Evolutionary conservation across 2,113 vertebrate species (phyloP).

Genomic region (Mobula hypostoma): DNA sequence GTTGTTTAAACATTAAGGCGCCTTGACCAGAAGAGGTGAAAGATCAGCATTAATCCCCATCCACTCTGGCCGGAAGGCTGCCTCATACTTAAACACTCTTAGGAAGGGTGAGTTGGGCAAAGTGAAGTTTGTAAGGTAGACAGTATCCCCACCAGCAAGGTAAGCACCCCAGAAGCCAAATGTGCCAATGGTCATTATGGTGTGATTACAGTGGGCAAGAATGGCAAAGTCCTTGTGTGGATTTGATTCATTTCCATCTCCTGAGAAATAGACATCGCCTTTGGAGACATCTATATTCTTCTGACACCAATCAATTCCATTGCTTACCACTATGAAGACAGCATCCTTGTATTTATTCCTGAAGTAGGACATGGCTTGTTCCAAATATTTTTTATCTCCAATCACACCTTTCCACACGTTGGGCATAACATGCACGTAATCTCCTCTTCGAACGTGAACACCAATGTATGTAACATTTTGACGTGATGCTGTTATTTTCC

Average conservation of each 20-base stretch:
- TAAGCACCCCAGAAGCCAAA: slow-evolving; percentile 55
- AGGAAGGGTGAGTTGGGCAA: slow-evolving; percentile 47
- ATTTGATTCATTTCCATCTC: slow-evolving; percentile 39
- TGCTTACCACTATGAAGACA: slow-evolving; percentile 54
- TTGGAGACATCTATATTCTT: slow-evolving; percentile 46
- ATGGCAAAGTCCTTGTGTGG: slow-evolving; percentile 47
- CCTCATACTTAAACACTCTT: slow-evolving; percentile 46
- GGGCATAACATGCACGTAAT: slow-evolving; percentile 52
- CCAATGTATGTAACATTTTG: slow-evolving; percentile 46
- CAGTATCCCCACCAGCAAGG: slow-evolving; percentile 47
- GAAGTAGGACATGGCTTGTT: slow-evolving; percentile 53
- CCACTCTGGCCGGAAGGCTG: slow-evolving; percentile 48
- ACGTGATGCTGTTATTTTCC: not conserved
- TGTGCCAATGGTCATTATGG: slow-evolving; percentile 53
- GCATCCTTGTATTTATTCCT: slow-evolving; percentile 43
- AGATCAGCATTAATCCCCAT: slow-evolving; percentile 50
- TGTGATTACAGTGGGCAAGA: slow-evolving; percentile 53
- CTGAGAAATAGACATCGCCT: slow-evolving; percentile 48
- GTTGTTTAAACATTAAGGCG: not conserved
- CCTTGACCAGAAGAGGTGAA: slow-evolving; percentile 40
- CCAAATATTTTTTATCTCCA: slow-evolving; percentile 46
- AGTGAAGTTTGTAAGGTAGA: slow-evolving; percentile 52
- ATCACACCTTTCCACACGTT: slow-evolving; percentile 49
- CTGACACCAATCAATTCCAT: slow-evolving; percentile 53
- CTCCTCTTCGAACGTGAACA: slow-evolving; percentile 51